Evolutionary conservation across 2,888 invertebrate species (phyloP).

Genomic region (Ophioninae sp.): DNA sequence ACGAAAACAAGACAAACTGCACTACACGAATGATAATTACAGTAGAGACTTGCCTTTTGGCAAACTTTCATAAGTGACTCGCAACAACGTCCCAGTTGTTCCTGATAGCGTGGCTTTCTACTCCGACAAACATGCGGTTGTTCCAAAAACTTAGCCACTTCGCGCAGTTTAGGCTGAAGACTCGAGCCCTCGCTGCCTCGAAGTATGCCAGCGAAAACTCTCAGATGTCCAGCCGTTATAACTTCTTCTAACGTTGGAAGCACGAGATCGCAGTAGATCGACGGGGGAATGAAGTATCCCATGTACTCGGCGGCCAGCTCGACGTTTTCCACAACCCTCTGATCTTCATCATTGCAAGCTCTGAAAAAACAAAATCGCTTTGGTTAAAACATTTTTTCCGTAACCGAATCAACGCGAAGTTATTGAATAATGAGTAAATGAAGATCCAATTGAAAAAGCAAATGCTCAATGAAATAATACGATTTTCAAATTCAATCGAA

Average conservation of each 20-base stretch:
- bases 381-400: slow-evolving; percentile 5
- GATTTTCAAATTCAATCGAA: not conserved
- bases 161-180: slow-evolving; percentile 82
- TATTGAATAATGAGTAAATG: too few species aligned
- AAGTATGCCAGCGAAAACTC: slow-evolving; percentile 85
- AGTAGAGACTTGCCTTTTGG: slow-evolving; percentile 77
- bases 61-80: slow-evolving; percentile 83
- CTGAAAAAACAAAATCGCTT: slow-evolving; percentile 75
- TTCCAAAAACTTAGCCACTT: slow-evolving; percentile 84
- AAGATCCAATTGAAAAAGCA: too few species aligned
- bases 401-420: too few species aligned
- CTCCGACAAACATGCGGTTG: slow-evolving; percentile 85
- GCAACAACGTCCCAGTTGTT: slow-evolving; percentile 83
- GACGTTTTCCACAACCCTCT: slow-evolving; percentile 84
- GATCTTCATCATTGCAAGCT: slow-evolving; percentile 87
- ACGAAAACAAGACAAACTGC: too few species aligned
- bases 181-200: slow-evolving; percentile 83
- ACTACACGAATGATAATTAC: not conserved
- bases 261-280: slow-evolving; percentile 87
- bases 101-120: slow-evolving; percentile 84
- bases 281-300: slow-evolving; percentile 88
- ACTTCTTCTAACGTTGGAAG: slow-evolving; percentile 84
- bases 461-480: not conserved
- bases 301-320: slow-evolving; percentile 87
- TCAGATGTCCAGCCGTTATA: slow-evolving; percentile 82